These are phyloP conservation scores for Psittacus erithacus DNA, from an alignment of 2,113 vertebrate species.

Conservation along the genomic window DNA sequence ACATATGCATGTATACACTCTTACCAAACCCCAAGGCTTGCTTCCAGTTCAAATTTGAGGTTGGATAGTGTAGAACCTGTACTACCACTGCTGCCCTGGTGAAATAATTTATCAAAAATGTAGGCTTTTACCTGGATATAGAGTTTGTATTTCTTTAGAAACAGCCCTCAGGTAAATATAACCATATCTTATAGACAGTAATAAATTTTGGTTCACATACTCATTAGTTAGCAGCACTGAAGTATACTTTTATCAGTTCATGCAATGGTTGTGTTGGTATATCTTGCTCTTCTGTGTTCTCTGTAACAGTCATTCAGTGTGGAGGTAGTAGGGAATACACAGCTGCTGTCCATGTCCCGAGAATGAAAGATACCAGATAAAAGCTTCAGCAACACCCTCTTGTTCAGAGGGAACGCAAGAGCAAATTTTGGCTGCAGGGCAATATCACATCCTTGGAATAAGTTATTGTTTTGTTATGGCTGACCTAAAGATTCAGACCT, in stretches of 20 bases:
- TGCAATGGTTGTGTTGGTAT: neutral
- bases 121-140: neutral
- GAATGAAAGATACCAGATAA: neutral
- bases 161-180: neutral
- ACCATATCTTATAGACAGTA: neutral
- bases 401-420: neutral
- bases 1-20: accelerated
- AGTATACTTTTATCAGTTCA: neutral
- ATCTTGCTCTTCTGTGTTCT: neutral
- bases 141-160: neutral
- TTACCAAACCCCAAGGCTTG: neutral
- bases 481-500: neutral
- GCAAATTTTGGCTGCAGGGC: neutral
- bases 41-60: neutral
- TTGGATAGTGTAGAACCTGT: neutral
- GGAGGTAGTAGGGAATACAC: neutral
- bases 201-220: neutral
- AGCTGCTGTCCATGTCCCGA: neutral
- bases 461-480: neutral
- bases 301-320: neutral
- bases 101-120: neutral
- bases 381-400: neutral
- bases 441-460: neutral
- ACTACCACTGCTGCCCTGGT: neutral
- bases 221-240: neutral